Conservation (phyloP, 1,140 invertebrate species). For the Scaptomyza hsui region DNA sequence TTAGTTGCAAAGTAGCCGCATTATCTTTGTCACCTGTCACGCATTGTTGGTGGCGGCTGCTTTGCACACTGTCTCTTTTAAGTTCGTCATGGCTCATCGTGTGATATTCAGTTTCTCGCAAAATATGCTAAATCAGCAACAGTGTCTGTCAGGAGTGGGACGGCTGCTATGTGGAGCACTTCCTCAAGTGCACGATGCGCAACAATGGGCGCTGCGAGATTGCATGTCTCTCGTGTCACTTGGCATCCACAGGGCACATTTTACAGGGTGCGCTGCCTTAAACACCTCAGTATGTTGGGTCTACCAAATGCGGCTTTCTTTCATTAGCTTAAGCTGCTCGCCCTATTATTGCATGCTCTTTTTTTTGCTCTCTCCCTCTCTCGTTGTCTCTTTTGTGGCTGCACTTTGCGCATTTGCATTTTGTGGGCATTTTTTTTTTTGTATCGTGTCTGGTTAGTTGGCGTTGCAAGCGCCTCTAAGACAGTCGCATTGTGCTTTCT, state of each 20-base stretch:
- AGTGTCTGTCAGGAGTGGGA: not conserved
- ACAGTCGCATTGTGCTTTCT: slow-evolving; percentile 32
- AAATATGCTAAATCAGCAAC: slow-evolving; percentile 68
- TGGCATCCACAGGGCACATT: slow-evolving; percentile 53
- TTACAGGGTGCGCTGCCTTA: slow-evolving; percentile 8
- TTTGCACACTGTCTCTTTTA: slow-evolving; percentile 6
- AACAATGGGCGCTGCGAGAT: slow-evolving; percentile 65
- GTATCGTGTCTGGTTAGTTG: slow-evolving; percentile 28
- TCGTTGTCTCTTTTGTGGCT: slow-evolving; percentile 6
- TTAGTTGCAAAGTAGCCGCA: not conserved
- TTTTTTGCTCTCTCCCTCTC: slow-evolving; percentile 6
- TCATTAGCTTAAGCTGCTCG: slow-evolving; percentile 32
- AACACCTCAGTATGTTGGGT: not conserved
- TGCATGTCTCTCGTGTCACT: slow-evolving; percentile 64
- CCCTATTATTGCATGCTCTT: slow-evolving; percentile 27
- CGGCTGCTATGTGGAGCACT: slow-evolving; percentile 62
- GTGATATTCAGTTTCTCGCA: slow-evolving; percentile 70
- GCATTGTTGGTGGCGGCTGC: slow-evolving; percentile 37
- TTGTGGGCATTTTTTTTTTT: slow-evolving; percentile 5
- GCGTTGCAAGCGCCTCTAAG: slow-evolving; percentile 26
- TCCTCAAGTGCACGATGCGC: slow-evolving; percentile 71
- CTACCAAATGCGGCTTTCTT: slow-evolving; percentile 24
- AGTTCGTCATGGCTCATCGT: slow-evolving; percentile 55
- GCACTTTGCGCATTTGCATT: slow-evolving; percentile 39
- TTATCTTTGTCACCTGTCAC: slow-evolving; percentile 66